Conservation (phyloP, 2,797 vertebrate genomes). For the Spinus pinus region DNA sequence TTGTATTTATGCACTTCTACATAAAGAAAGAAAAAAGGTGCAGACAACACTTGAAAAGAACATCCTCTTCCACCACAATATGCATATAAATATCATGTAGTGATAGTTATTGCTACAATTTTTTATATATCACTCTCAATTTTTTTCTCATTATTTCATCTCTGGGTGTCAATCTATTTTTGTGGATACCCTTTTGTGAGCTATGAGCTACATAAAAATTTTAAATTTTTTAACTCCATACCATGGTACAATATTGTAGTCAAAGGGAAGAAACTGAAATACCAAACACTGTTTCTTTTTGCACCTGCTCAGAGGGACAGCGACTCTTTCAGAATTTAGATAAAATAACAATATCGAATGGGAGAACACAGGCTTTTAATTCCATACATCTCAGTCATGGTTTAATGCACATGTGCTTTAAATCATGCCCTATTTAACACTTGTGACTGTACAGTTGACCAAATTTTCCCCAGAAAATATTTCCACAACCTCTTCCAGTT, state of each 20-base stretch:
- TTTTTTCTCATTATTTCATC: background rate
- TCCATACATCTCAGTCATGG: background rate
- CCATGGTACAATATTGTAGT: no score
- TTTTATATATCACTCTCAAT: background rate
- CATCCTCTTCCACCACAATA: background rate
- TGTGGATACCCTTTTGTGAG: background rate
- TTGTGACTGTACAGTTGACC: constrained; percentile 12
- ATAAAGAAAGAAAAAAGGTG: background rate
- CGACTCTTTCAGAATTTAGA: background rate
- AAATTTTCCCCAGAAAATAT: background rate
- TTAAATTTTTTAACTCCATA: background rate
- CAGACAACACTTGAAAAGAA: background rate
- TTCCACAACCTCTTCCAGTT: background rate
- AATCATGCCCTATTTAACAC: constrained; percentile 35
- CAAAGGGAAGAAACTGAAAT: background rate
- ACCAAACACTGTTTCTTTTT: background rate
- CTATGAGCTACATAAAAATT: background rate
- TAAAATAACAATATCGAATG: background rate
- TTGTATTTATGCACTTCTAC: background rate
- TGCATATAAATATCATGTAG: background rate
- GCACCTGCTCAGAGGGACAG: background rate
- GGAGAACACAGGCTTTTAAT: background rate
- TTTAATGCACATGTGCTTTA: constrained; percentile 18
- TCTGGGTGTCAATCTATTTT: background rate
- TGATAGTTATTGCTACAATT: background rate